phyloP scores from a whole-genome alignment of 2,888 invertebrate species.

The Latheticus oryzae region DNA sequence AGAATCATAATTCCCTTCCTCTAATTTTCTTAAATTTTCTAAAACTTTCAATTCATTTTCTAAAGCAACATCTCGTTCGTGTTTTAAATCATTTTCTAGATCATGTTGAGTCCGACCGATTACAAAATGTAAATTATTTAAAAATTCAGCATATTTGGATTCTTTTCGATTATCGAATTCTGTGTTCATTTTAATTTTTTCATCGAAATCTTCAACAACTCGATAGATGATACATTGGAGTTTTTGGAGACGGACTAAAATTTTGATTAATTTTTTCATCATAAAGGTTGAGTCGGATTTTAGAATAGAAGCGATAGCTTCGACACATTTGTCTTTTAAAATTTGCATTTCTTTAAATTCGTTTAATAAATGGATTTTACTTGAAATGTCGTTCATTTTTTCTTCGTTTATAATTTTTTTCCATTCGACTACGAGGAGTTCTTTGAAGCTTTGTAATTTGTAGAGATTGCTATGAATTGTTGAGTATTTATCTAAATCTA shows the following conservation, averaged over 20 bases:
- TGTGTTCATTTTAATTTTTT: constrained; percentile 64
- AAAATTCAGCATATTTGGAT: constrained; percentile 66
- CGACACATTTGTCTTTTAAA: constrained; percentile 51
- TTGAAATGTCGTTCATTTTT: constrained; percentile 52
- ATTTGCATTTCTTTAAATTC: constrained; percentile 57
- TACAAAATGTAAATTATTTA: constrained; percentile 68
- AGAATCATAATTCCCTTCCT: constrained; percentile 61
- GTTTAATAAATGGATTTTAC: constrained; percentile 56
- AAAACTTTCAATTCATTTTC: constrained; percentile 54
- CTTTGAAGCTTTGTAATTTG: constrained; percentile 57
- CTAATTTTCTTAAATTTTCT: constrained; percentile 64
- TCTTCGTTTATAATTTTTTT: constrained; percentile 55
- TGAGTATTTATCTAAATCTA: constrained; percentile 55
- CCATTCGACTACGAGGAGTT: constrained; percentile 58
- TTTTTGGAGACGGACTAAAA: constrained; percentile 59
- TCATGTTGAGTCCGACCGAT: constrained; percentile 70
- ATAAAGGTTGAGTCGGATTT: constrained; percentile 49
- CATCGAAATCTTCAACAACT: constrained; percentile 58
- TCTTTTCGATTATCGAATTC: constrained; percentile 67
- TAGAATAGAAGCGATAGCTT: constrained; percentile 49
- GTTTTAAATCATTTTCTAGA: constrained; percentile 67
- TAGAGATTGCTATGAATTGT: constrained; percentile 55
- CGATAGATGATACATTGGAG: constrained; percentile 57
- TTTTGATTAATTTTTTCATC: constrained; percentile 54
- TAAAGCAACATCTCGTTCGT: constrained; percentile 66